A percentile compares a stretch with the other conserved stretches of the same genome.
Evolutionary conservation across 2,113 vertebrate species (phyloP).

Genomic region (Butastur rufipennis): DNA sequence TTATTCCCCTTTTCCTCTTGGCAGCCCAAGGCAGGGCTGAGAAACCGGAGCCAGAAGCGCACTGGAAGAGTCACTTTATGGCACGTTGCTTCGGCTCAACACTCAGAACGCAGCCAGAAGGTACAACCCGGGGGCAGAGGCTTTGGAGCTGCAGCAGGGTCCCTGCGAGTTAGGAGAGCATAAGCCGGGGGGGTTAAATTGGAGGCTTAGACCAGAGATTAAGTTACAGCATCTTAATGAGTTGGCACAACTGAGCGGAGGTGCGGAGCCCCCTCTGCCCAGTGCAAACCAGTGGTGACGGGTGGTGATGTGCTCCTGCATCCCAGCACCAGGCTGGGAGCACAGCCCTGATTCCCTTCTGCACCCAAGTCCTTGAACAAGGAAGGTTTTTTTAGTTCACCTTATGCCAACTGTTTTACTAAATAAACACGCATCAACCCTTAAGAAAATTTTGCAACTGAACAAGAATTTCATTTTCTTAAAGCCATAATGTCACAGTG

Average conservation of each 20-base stretch:
- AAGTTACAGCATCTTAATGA: neutral
- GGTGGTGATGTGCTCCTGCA: neutral
- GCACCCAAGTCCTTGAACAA: neutral
- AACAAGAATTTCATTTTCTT: neutral
- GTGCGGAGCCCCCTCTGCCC: neutral
- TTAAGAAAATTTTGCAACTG: neutral
- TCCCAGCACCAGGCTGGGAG: neutral
- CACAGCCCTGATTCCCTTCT: neutral
- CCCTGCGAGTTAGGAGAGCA: neutral
- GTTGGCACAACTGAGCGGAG: rapidly evolving
- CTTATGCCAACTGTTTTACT: neutral
- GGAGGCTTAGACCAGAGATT: neutral
- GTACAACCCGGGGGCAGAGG: neutral
- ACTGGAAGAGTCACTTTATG: neutral
- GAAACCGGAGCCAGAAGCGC: neutral
- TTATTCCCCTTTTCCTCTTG: neutral
- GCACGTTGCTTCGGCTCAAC: neutral
- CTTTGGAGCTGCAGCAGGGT: neutral
- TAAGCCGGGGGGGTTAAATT: neutral
- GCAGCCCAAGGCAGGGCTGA: neutral
- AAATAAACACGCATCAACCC: neutral
- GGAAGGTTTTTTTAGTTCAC: neutral
- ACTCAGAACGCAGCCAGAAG: neutral
- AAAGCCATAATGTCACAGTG: neutral
- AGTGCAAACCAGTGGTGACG: rapidly evolving